These are phyloP conservation scores for Galemys pyrenaicus DNA, from an alignment of 2,113 vertebrate species.

Conservation along the genomic window DNA sequence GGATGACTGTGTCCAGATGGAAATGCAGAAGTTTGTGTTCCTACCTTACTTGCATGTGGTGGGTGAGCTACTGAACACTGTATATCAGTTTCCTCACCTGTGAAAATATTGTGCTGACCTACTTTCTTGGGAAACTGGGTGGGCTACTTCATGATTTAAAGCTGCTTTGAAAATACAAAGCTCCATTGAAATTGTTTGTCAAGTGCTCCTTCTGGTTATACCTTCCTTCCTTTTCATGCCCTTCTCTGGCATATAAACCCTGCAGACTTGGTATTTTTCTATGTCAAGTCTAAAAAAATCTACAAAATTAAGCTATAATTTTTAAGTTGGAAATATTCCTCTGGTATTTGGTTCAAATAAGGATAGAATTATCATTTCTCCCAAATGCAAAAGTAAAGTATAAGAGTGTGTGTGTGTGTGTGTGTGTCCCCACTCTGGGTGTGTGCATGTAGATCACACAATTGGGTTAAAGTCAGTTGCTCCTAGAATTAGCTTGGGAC, in stretches of 20 bases:
- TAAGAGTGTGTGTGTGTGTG: neutral
- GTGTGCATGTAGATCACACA: neutral
- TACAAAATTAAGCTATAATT: conserved; percentile 11
- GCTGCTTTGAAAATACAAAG: conserved; percentile 69
- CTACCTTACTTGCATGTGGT: neutral
- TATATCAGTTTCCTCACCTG: conserved; percentile 73
- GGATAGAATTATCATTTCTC: conserved; percentile 30
- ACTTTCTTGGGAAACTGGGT: conserved; percentile 61
- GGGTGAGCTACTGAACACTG: conserved; percentile 28
- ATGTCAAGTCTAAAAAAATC: conserved; percentile 19
- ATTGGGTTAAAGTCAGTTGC: neutral
- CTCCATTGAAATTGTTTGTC: conserved; percentile 58
- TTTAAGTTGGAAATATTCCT: conserved; percentile 4
- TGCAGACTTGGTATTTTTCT: conserved; percentile 33
- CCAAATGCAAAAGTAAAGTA: neutral
- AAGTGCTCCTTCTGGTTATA: neutral
- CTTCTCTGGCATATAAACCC: neutral
- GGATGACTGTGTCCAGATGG: neutral
- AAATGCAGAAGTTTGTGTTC: conserved; percentile 30
- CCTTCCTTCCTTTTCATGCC: conserved; percentile 35
- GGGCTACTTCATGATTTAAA: conserved; percentile 62
- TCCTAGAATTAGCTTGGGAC: neutral
- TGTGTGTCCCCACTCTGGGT: neutral
- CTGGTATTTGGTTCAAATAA: conserved; percentile 34
- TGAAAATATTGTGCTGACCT: conserved; percentile 75